Conservation (phyloP, 2,797 vertebrate genomes). For the Alca torda region DNA sequence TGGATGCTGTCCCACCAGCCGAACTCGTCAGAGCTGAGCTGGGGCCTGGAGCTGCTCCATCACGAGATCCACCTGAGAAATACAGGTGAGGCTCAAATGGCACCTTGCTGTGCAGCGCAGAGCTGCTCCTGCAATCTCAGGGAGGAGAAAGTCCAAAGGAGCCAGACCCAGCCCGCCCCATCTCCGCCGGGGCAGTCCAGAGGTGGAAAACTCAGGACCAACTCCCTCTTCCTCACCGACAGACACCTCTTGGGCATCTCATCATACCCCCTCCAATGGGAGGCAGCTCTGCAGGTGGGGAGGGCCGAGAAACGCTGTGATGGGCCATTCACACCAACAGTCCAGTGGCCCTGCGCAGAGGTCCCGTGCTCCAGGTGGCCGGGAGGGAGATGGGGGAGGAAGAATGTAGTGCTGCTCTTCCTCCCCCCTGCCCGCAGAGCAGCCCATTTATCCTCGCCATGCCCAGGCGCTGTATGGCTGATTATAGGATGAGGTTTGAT, state of each 20-base stretch:
- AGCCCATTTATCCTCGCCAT: accelerated
- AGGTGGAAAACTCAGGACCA: background rate
- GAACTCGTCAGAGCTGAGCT: background rate
- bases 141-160: background rate
- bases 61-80: background rate
- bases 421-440: background rate
- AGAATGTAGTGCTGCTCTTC: background rate
- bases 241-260: background rate
- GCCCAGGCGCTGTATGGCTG: background rate
- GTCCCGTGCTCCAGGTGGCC: background rate
- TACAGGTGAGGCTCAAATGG: background rate
- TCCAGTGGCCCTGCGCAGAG: background rate
- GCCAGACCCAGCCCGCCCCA: background rate
- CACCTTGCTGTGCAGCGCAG: background rate
- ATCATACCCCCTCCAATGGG: background rate
- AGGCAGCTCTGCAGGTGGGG: background rate
- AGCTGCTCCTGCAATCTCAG: background rate
- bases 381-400: background rate
- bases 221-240: background rate
- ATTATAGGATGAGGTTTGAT: background rate
- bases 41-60: background rate
- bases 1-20: background rate
- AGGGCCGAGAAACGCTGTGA: accelerated
- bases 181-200: background rate
- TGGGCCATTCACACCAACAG: accelerated